phyloP scores from a whole-genome alignment of 2,113 vertebrate species.

The Sturnira hondurensis region DNA sequence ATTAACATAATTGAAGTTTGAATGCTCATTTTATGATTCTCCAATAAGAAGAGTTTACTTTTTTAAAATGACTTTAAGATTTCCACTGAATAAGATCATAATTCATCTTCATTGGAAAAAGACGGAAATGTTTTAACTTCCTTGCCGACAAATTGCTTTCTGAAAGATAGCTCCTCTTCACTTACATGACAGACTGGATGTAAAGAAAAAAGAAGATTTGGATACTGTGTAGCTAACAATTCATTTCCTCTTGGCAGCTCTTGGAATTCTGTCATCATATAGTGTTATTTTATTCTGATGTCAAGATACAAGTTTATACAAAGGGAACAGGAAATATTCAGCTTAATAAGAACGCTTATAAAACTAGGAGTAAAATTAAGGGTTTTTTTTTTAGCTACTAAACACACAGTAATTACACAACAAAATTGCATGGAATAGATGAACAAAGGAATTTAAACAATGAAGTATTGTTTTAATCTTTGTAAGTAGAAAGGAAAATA shows the following conservation, averaged over 20 bases:
- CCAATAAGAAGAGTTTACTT: constrained; percentile 35
- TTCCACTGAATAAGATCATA: constrained; percentile 16
- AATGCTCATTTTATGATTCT: constrained; percentile 5
- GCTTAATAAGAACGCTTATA: background rate
- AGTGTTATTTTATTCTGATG: background rate
- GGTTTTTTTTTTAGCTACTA: background rate
- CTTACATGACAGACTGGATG: background rate
- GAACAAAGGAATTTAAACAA: background rate
- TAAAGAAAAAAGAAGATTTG: background rate
- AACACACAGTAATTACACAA: background rate
- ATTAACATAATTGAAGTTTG: background rate
- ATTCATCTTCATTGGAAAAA: constrained; percentile 44
- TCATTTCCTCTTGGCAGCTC: constrained; percentile 33
- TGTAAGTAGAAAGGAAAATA: background rate
- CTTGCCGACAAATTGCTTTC: constrained; percentile 49
- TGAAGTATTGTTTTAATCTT: background rate
- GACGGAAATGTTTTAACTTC: background rate
- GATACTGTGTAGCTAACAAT: background rate
- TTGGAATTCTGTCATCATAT: constrained; percentile 24
- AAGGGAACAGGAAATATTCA: background rate
- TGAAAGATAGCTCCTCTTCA: constrained; percentile 27
- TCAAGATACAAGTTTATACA: constrained; percentile 1
- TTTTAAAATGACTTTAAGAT: constrained; percentile 2
- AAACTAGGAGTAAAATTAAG: background rate
- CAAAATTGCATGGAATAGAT: background rate